phyloP scores from a whole-genome alignment of 2,113 vertebrate species.

The Sakesphorus luctuosus region DNA sequence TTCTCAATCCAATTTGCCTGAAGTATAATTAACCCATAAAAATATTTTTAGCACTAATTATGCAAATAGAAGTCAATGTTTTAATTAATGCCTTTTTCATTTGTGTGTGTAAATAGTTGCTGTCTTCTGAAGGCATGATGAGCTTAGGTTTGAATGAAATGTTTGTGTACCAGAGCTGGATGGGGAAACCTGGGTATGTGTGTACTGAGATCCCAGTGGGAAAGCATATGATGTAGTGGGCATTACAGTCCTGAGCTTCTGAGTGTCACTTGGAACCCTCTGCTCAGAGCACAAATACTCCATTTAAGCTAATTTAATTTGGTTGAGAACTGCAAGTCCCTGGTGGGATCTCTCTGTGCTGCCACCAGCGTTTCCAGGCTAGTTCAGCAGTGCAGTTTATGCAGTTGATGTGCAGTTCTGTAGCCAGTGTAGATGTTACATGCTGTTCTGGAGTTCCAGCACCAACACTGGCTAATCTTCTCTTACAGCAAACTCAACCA shows the following conservation, averaged over 20 bases:
- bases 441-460: background rate
- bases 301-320: background rate
- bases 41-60: constrained; percentile 60
- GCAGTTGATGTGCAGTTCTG: background rate
- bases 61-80: constrained; percentile 48
- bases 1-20: constrained; percentile 20
- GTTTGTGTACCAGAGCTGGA: background rate
- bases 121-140: background rate
- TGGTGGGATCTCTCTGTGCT: background rate
- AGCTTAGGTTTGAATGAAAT: background rate
- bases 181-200: background rate
- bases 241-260: background rate
- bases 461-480: background rate
- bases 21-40: constrained; percentile 64
- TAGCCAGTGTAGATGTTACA: fast-evolving
- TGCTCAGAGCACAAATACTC: background rate
- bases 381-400: background rate
- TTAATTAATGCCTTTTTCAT: constrained; percentile 40
- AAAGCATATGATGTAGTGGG: fast-evolving
- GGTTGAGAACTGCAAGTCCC: background rate
- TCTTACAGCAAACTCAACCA: background rate
- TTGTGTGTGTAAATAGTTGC: background rate
- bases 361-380: background rate
- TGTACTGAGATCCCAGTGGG: background rate
- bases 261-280: background rate